phyloP scores from a whole-genome alignment of 2,888 invertebrate species.

The Galeopsomyia nigrocyanea region DNA sequence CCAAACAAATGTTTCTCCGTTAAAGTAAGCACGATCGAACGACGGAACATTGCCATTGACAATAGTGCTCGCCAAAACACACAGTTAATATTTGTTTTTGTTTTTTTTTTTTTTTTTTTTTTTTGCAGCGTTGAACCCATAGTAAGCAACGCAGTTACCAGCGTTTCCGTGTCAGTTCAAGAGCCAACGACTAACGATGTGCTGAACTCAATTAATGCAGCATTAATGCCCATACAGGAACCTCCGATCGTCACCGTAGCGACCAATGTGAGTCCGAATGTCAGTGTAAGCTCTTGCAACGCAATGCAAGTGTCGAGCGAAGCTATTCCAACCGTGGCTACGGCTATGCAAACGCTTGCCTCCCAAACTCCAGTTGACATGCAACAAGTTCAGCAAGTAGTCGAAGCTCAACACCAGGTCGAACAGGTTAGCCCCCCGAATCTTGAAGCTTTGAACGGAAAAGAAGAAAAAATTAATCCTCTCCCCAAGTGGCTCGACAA shows the following conservation, averaged over 20 bases:
- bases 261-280: conserved; percentile 51
- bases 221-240: conserved; percentile 63
- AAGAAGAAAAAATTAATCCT: neutral
- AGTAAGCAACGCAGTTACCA: neutral
- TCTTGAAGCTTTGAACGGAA: neutral
- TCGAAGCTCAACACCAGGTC: conserved; percentile 66
- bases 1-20: no score
- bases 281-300: conserved; percentile 57
- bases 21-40: no score
- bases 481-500: neutral
- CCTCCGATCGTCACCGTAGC: conserved; percentile 54
- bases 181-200: conserved; percentile 58
- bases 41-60: no score
- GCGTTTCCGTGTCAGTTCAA: conserved; percentile 46
- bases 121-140: no score
- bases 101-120: no score
- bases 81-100: no score
- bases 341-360: conserved; percentile 58
- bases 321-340: conserved; percentile 49
- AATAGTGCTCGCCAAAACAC: no score
- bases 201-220: conserved; percentile 63
- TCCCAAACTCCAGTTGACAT: conserved; percentile 62
- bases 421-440: conserved; percentile 57
- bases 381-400: conserved; percentile 59
- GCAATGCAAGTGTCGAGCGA: conserved; percentile 49